A percentile compares a stretch with the other conserved stretches of the same genome.
Evolutionary conservation across 1,140 invertebrate species (phyloP).

Genomic region (Limonius californicus): DNA sequence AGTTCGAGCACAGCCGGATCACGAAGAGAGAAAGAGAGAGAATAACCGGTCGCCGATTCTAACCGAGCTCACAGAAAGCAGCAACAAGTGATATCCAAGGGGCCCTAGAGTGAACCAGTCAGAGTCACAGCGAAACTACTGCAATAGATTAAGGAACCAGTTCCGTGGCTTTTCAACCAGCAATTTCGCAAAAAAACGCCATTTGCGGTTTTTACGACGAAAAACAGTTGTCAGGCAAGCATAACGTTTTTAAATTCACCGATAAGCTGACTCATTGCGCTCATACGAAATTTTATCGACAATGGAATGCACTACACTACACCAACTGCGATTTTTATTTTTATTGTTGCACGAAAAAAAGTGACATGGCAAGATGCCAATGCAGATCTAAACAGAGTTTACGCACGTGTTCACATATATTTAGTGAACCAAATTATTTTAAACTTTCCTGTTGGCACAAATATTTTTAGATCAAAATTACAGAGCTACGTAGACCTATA

Average conservation of each 20-base stretch:
- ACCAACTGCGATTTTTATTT: background rate
- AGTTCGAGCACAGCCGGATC: slow-evolving; percentile 22
- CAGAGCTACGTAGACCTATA: background rate
- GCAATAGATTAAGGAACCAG: slow-evolving; percentile 20
- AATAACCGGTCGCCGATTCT: slow-evolving; percentile 17
- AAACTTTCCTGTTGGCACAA: slow-evolving; percentile 4
- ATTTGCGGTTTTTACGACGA: slow-evolving; percentile 17
- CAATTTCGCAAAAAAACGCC: slow-evolving; percentile 23
- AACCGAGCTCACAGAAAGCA: slow-evolving; percentile 23
- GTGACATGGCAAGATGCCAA: background rate
- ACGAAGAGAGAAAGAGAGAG: slow-evolving; percentile 18
- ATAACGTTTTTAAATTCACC: background rate
- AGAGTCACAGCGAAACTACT: background rate
- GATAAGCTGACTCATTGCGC: background rate
- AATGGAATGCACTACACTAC: no score
- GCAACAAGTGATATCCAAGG: slow-evolving; percentile 33
- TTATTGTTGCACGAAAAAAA: slow-evolving; percentile 8
- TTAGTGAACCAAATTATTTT: slow-evolving; percentile 13
- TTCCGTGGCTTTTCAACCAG: slow-evolving; percentile 24
- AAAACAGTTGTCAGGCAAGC: slow-evolving; percentile 4
- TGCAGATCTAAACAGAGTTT: background rate
- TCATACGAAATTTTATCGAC: no score
- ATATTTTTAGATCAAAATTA: slow-evolving; percentile 6
- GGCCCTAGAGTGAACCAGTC: background rate
- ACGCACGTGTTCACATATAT: slow-evolving; percentile 7